Evolutionary conservation across 2,113 vertebrate species (phyloP).

Genomic region (Pseudopipra pipra): DNA sequence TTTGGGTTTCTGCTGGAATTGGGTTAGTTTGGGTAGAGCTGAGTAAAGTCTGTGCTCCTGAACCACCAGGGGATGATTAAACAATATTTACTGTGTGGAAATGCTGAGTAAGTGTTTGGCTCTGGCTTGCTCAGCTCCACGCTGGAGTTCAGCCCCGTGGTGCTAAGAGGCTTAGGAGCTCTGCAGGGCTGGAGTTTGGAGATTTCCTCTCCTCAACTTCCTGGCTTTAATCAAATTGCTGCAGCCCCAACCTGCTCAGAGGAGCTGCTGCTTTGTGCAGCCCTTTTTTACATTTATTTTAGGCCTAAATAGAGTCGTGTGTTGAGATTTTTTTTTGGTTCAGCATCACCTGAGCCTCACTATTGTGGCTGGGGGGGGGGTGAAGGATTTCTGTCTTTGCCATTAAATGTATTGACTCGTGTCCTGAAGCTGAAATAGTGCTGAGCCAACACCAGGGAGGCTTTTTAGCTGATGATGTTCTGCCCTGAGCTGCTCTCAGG

Average conservation of each 20-base stretch:
- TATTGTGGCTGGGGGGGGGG: no score
- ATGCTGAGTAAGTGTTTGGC: not conserved
- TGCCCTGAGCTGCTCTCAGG: not conserved
- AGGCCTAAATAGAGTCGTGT: not conserved
- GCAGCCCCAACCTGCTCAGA: not conserved
- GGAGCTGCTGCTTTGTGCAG: not conserved
- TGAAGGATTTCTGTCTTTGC: not conserved
- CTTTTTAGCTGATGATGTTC: not conserved
- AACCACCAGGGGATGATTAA: not conserved
- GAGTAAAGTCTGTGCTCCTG: not conserved
- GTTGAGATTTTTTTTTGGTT: not conserved
- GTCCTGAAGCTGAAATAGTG: not conserved
- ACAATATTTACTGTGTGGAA: not conserved
- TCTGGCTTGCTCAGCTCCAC: not conserved
- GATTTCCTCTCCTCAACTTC: not conserved
- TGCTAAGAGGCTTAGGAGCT: conserved; percentile 23
- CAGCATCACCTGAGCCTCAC: rapidly evolving
- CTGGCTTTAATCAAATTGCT: not conserved
- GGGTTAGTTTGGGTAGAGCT: not conserved
- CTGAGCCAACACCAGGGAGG: not conserved
- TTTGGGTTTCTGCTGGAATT: not conserved
- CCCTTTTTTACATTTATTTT: not conserved
- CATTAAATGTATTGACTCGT: not conserved
- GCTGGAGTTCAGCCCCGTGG: not conserved
- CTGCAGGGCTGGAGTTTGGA: not conserved